These are phyloP conservation scores for Druceiella hillmani DNA, from an alignment of 2,888 invertebrate genomes.

Conservation along the genomic window DNA sequence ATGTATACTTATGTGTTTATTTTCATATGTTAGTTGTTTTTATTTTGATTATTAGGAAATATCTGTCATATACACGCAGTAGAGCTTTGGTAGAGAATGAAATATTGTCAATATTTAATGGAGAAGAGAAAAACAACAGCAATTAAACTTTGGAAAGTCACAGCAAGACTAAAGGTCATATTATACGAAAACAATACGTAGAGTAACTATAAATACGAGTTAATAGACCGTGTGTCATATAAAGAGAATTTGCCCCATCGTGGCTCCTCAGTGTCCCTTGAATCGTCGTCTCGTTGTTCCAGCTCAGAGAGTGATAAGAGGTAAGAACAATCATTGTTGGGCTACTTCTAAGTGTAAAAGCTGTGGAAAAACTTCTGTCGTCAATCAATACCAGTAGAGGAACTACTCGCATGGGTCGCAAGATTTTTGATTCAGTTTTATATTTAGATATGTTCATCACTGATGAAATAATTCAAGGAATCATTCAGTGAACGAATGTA, in stretches of 20 bases:
- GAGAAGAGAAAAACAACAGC: constrained; percentile 18
- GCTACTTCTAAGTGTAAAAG: constrained; percentile 18
- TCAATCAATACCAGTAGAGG: constrained; percentile 10
- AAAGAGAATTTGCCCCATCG: too few species aligned
- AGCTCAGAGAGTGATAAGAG: constrained; percentile 20
- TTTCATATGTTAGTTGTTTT: constrained; percentile 9
- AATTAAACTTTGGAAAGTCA: constrained; percentile 21
- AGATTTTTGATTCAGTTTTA: constrained; percentile 9
- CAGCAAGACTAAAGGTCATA: constrained; percentile 22
- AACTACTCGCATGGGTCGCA: constrained; percentile 17
- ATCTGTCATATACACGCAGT: constrained; percentile 11
- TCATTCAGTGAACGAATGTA: constrained; percentile 14
- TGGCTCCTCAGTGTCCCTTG: too few species aligned
- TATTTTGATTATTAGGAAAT: constrained; percentile 6
- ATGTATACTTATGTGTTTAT: too few species aligned
- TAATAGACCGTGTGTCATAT: constrained; percentile 19
- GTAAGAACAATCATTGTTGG: constrained; percentile 18
- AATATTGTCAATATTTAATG: constrained; percentile 18
- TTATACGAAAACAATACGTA: constrained; percentile 22
- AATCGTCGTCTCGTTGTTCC: constrained; percentile 21
- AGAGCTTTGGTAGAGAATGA: constrained; percentile 14
- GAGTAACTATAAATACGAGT: constrained; percentile 21
- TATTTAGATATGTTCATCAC: constrained; percentile 18
- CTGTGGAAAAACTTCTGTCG: constrained; percentile 16
- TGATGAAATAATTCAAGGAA: constrained; percentile 14